Evolutionary conservation across 37 sponge, comb jelly and placozoan species (phyloP).

Genomic region (Lycopodina hypogea): DNA sequence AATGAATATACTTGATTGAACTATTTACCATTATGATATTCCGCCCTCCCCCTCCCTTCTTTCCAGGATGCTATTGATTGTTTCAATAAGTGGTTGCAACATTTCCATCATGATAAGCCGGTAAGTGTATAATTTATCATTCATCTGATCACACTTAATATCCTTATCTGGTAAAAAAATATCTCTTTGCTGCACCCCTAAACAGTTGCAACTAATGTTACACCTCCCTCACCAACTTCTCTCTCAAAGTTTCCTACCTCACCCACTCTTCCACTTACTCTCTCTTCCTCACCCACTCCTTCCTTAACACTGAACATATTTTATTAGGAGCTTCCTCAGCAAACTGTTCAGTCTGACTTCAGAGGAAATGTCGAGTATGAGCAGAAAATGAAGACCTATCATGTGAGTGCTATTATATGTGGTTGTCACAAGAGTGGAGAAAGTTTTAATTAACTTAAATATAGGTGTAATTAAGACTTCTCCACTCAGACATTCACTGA

Average conservation of each 20-base stretch:
- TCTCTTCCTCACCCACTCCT: not conserved
- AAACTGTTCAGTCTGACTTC: constrained; percentile 28
- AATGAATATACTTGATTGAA: too few species aligned
- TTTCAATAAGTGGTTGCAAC: constrained; percentile 74
- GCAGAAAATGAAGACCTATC: constrained; percentile 38
- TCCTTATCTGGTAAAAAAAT: too few species aligned
- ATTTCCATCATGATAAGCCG: constrained; percentile 71
- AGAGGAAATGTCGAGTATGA: constrained; percentile 49
- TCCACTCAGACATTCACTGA: too few species aligned
- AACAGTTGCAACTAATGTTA: too few species aligned
- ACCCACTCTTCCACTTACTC: not conserved
- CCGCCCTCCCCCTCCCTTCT: too few species aligned
- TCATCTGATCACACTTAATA: too few species aligned
- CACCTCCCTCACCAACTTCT: not conserved
- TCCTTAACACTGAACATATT: not conserved
- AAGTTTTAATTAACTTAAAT: too few species aligned
- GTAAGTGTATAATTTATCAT: too few species aligned
- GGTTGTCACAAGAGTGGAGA: not conserved
- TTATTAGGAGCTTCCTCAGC: constrained; percentile 20
- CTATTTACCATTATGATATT: too few species aligned
- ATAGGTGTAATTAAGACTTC: too few species aligned
- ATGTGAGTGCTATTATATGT: constrained; percentile 22
- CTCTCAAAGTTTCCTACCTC: too few species aligned
- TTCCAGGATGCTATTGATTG: constrained; percentile 57
- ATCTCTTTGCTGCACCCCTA: too few species aligned